phyloP scores from a whole-genome alignment of 2,113 vertebrate genomes.

The Potamarius usumacintae region DNA sequence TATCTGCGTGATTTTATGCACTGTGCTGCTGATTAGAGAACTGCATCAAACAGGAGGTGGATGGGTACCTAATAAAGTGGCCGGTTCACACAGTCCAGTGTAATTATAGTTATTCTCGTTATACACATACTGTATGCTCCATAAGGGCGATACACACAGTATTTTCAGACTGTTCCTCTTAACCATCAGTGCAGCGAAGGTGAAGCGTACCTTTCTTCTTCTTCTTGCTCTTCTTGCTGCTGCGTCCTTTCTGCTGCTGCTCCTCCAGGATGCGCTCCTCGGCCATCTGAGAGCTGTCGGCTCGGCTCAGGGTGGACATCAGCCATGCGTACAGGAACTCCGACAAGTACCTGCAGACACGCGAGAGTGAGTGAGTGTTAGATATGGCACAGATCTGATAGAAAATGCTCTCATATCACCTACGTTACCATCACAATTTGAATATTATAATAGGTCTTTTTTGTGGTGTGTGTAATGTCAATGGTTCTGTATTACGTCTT shows the following conservation, averaged over 20 bases:
- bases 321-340: constrained; percentile 98
- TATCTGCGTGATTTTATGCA: too few species aligned
- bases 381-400: not conserved
- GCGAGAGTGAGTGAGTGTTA: not conserved
- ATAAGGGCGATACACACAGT: not conserved
- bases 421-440: not conserved
- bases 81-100: not conserved
- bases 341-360: constrained; percentile 86
- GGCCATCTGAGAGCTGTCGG: constrained; percentile 96
- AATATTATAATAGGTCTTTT: not conserved
- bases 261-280: constrained; percentile 97
- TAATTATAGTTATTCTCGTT: not conserved
- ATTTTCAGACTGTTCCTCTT: not conserved
- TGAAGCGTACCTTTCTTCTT: constrained; percentile 91
- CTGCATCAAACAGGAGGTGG: too few species aligned
- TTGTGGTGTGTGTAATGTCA: too few species aligned
- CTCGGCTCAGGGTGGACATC: constrained; percentile 96
- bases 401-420: not conserved
- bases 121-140: not conserved
- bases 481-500: not conserved
- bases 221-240: constrained; percentile 98
- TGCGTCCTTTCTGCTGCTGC: constrained; percentile 93
- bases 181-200: not conserved
- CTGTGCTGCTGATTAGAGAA: too few species aligned
- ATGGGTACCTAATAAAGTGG: too few species aligned